These are phyloP conservation scores for Ia io DNA, from an alignment of 2,113 vertebrate genomes.

Conservation along the genomic window DNA sequence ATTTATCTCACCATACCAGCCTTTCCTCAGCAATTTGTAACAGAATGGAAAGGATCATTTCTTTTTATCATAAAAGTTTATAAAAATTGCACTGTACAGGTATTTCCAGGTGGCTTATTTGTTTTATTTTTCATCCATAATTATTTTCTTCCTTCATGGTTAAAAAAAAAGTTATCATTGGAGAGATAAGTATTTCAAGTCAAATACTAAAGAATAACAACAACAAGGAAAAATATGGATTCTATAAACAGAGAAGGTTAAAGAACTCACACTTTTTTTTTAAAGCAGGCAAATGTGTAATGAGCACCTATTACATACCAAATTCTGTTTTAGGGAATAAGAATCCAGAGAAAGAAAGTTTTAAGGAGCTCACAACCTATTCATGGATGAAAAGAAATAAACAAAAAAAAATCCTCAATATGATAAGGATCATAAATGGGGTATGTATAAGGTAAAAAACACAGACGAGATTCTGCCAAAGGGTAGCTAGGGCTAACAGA, in stretches of 20 bases:
- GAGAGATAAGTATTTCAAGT: background rate
- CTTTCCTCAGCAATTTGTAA: background rate
- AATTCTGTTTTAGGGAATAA: background rate
- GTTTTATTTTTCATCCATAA: background rate
- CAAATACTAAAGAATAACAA: background rate
- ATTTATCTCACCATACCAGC: conserved; percentile 11
- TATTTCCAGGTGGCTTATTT: conserved; percentile 9
- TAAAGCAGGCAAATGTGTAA: background rate
- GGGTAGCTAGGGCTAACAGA: background rate
- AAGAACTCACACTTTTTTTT: background rate
- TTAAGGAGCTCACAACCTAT: background rate
- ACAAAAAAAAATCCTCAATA: background rate
- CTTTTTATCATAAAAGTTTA: background rate
- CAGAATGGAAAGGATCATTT: background rate
- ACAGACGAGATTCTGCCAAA: background rate
- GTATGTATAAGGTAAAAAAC: background rate
- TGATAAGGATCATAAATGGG: background rate
- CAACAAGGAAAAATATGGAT: background rate
- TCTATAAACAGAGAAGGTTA: background rate
- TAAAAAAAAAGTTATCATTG: background rate
- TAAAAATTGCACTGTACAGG: background rate
- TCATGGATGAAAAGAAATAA: background rate
- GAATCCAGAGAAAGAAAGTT: background rate
- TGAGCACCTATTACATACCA: background rate
- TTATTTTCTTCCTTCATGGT: background rate